Base-by-base conservation (phyloP, 1,140 invertebrate species). In the Melanaphis sacchari region DNA sequence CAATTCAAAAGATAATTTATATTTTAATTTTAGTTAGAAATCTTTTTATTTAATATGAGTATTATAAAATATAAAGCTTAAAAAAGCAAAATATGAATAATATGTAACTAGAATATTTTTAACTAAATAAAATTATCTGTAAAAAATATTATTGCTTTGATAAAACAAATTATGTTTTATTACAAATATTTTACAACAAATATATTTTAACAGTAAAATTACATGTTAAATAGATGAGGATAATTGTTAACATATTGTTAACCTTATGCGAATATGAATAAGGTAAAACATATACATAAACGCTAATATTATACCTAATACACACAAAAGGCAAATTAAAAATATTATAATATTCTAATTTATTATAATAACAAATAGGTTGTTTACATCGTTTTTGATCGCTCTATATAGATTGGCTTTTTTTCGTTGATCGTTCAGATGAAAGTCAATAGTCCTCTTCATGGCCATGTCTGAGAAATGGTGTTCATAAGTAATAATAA, bases 371-470 rank as follows among this genome's bases (percentile, higher is more conserved):
- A 89, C n/a, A n/a, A 89, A 26, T 40, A 24, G 3, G 15, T 88
- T 31, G 46, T 59, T 84, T 84, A 93, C 91, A 11, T 93, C 81
- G 36, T 93, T 84, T 93, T 85, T 93, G 7, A 93, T 54, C 38
- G 81, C 91, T 54, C 38, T 82, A 26, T 31, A 93, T 26, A 93
- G 46, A 38, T 93, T 93, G 46, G 91, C 36, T 43, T 93, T 93
- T 54, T 93, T 93, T 24, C 76, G 41, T 40, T 93, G 91, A n/a
- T 84, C 38, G 76, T 93, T 93, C 43, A 93, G 41, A 54, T 93
- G 91, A 54, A 93, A 93, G 31, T 84, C 91, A 31, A 93, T 93
- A 7, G 91, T 84, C 49, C 91, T 84, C 11, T 93, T 93, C 91
- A 93, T 84, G 11, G 91, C 46, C 81, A 93, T 93, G 36, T 49